phyloP scores from a whole-genome alignment of 2,888 invertebrate genomes.

The Poecilobothrus nobilitatus region DNA sequence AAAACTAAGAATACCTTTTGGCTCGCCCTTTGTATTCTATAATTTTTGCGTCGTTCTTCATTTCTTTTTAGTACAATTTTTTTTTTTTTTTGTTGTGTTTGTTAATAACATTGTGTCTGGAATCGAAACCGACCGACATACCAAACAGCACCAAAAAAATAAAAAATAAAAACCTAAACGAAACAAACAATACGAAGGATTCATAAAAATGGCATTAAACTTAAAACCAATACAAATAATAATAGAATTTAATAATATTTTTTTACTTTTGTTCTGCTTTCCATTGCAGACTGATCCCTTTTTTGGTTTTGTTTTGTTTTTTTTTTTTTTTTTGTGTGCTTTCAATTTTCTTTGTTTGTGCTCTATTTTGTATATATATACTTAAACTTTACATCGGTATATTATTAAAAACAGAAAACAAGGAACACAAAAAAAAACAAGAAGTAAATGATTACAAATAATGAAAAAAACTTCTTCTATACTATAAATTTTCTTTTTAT shows the following conservation, averaged over 20 bases:
- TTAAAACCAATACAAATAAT: background rate
- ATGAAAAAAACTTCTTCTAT: too few species aligned
- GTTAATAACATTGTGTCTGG: too few species aligned
- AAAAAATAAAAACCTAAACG: background rate
- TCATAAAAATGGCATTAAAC: conserved; percentile 6
- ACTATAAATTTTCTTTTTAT: too few species aligned
- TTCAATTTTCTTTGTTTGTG: background rate
- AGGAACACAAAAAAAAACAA: background rate
- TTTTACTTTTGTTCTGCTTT: background rate
- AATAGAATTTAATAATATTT: background rate
- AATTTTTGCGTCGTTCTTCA: too few species aligned
- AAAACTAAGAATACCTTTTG: too few species aligned
- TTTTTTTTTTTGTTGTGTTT: too few species aligned
- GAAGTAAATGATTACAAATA: too few species aligned
- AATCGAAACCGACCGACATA: too few species aligned
- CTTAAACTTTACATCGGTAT: too few species aligned
- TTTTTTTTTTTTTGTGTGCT: background rate
- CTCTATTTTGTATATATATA: background rate
- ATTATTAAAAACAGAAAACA: background rate
- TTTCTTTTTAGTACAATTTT: too few species aligned
- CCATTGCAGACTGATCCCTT: background rate
- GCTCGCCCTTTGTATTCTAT: too few species aligned
- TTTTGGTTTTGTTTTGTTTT: background rate
- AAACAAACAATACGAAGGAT: background rate
- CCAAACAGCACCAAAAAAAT: background rate